Evolutionary conservation across 2,797 vertebrate species (phyloP).

Genomic region (Anas bahamensis): DNA sequence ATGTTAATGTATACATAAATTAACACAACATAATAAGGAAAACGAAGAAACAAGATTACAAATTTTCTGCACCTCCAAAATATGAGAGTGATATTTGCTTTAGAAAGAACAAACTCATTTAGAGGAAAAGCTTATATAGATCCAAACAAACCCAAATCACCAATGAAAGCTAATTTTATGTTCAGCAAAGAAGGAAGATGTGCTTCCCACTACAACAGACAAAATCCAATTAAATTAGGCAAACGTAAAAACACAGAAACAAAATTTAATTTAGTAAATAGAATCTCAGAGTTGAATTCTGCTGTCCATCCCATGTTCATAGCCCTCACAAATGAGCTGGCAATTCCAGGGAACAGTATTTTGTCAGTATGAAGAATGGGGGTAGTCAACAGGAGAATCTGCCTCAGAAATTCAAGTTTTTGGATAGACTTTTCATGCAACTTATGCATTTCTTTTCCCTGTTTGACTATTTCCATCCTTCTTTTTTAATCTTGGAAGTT

Average conservation of each 20-base stretch:
- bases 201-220: slow-evolving; percentile 61
- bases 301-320: slow-evolving; percentile 7
- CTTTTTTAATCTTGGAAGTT: background rate
- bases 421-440: background rate
- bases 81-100: slow-evolving; percentile 78
- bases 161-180: slow-evolving; percentile 78
- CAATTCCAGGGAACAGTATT: background rate
- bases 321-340: background rate
- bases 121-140: slow-evolving; percentile 72
- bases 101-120: slow-evolving; percentile 79
- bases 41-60: slow-evolving; percentile 79
- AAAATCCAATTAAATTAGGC: slow-evolving; percentile 72
- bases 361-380: background rate
- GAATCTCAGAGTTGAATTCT: slow-evolving; percentile 27
- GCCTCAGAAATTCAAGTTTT: background rate
- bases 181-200: slow-evolving; percentile 72
- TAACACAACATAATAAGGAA: slow-evolving; percentile 80
- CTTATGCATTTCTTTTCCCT: background rate
- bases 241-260: slow-evolving; percentile 62
- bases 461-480: background rate
- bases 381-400: background rate
- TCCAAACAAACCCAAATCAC: slow-evolving; percentile 78
- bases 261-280: slow-evolving; percentile 61
- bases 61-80: slow-evolving; percentile 81
- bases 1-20: slow-evolving; percentile 82